phyloP scores from a whole-genome alignment of 1,140 invertebrate genomes.

The Drosophila bipectinata region DNA sequence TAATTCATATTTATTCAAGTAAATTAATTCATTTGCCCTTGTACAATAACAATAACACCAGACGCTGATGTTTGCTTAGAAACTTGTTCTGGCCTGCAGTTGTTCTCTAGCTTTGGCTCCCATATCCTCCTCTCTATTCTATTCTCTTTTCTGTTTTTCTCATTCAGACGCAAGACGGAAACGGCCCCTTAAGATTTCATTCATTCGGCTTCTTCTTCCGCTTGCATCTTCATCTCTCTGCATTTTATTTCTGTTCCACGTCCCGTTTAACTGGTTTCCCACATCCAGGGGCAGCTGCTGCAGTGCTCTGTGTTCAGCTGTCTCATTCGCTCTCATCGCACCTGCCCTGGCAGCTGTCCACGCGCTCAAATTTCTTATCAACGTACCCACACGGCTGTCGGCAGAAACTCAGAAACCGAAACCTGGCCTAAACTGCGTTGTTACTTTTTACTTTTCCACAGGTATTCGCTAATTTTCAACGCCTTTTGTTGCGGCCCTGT shows the following conservation, averaged over 20 bases:
- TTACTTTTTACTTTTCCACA: slow-evolving; percentile 34
- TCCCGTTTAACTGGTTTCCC: slow-evolving; percentile 75
- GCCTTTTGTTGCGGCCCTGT: slow-evolving; percentile 38
- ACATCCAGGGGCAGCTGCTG: slow-evolving; percentile 21
- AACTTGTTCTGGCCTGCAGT: slow-evolving; percentile 41
- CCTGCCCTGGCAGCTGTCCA: slow-evolving; percentile 71
- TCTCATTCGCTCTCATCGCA: slow-evolving; percentile 36
- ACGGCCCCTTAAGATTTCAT: slow-evolving; percentile 50
- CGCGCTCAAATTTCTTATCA: slow-evolving; percentile 73
- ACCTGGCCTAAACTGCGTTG: slow-evolving; percentile 53
- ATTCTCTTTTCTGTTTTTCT: slow-evolving; percentile 18
- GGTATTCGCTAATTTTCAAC: slow-evolving; percentile 40
- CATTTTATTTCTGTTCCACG: slow-evolving; percentile 28
- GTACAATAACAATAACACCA: slow-evolving; percentile 55
- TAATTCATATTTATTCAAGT: slow-evolving; percentile 65
- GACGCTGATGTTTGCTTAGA: slow-evolving; percentile 16
- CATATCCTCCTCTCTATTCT: slow-evolving; percentile 26
- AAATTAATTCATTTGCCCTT: slow-evolving; percentile 75
- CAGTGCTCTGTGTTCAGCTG: slow-evolving; percentile 8
- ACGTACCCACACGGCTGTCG: slow-evolving; percentile 2
- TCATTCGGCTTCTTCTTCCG: slow-evolving; percentile 23
- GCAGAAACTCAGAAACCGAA: slow-evolving; percentile 24
- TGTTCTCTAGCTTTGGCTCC: background rate
- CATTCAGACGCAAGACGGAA: slow-evolving; percentile 54
- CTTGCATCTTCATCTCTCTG: slow-evolving; percentile 28